phyloP scores from a whole-genome alignment of 2,888 invertebrate species.

The Hirtodrosophila alboralis region DNA sequence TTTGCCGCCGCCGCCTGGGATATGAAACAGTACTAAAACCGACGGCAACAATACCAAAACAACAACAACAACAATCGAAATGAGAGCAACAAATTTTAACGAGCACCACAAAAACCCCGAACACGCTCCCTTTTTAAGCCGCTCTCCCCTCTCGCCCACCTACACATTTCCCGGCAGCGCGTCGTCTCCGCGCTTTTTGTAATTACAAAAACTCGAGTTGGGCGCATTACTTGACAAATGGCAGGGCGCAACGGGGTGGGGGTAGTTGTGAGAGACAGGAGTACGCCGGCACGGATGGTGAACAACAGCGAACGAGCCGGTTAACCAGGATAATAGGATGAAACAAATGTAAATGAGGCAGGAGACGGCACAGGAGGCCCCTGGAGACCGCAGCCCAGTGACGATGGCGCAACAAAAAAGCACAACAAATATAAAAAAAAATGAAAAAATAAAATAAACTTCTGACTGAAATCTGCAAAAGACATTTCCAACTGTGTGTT shows the following conservation, averaged over 20 bases:
- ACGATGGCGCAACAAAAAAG: constrained; percentile 38
- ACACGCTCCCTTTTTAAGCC: constrained; percentile 66
- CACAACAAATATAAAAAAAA: constrained; percentile 26
- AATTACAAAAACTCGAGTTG: constrained; percentile 78
- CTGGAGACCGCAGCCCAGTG: constrained; percentile 12
- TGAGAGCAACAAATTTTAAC: constrained; percentile 78
- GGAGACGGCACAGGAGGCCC: constrained; percentile 18
- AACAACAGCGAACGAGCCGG: constrained; percentile 52
- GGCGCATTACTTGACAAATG: constrained; percentile 73
- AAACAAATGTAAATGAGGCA: constrained; percentile 73
- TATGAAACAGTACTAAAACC: constrained; percentile 54
- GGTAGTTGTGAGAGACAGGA: too few species aligned
- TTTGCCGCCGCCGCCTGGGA: constrained; percentile 33
- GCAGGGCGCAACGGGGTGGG: too few species aligned
- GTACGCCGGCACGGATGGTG: constrained; percentile 5
- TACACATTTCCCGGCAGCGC: constrained; percentile 7
- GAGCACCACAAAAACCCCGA: constrained; percentile 76
- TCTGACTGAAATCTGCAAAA: constrained; percentile 59
- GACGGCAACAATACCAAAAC: constrained; percentile 40
- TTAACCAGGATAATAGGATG: constrained; percentile 78
- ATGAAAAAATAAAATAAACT: constrained; percentile 30
- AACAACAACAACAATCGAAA: constrained; percentile 61
- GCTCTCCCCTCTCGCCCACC: constrained; percentile 41
- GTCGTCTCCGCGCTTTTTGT: constrained; percentile 48
- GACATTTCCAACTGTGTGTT: constrained; percentile 71